phyloP scores from a whole-genome alignment of 2,113 vertebrate genomes.

The Pteropus alecto region DNA sequence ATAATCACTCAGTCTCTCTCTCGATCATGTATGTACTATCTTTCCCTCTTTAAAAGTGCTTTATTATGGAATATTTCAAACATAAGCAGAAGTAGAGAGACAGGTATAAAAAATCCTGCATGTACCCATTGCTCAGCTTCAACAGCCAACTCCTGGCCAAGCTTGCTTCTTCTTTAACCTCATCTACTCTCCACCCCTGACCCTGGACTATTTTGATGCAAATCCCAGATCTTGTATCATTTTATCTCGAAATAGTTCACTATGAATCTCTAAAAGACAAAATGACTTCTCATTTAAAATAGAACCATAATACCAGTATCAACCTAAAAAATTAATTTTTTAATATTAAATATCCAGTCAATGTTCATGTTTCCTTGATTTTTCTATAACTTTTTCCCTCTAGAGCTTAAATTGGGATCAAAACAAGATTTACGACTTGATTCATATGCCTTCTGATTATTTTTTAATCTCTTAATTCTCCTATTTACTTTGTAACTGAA shows the following conservation, averaged over 20 bases:
- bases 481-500: background rate
- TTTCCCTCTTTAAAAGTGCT: background rate
- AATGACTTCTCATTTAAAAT: background rate
- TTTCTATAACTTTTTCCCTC: background rate
- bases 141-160: background rate
- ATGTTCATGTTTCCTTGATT: background rate
- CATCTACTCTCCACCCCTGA: background rate
- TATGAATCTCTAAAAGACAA: background rate
- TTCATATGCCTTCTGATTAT: background rate
- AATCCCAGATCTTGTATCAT: background rate
- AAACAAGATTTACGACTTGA: background rate
- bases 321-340: background rate
- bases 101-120: no score
- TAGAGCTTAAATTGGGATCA: background rate
- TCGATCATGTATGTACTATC: background rate
- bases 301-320: background rate
- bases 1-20: background rate
- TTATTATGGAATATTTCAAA: background rate
- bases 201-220: background rate
- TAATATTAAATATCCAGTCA: background rate
- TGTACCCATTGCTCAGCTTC: background rate
- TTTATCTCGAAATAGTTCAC: background rate
- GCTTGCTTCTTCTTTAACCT: background rate
- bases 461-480: background rate
- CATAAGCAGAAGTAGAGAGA: background rate